Evolutionary conservation across 2,797 vertebrate species (phyloP), one percentile per base, ranked within the genome.

Genomic region (Pseudochromis fuscus): DNA sequence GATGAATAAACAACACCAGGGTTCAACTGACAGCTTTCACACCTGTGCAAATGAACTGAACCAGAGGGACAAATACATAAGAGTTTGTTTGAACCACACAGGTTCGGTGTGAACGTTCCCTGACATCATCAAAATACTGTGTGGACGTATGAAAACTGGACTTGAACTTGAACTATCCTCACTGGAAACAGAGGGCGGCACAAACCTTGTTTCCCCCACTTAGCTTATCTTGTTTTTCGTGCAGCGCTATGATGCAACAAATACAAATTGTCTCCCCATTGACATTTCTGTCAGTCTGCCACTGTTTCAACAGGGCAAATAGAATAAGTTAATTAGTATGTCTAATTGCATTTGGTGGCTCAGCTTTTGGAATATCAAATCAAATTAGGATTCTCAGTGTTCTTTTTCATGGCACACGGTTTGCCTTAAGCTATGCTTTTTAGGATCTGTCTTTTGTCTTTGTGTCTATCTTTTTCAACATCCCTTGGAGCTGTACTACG

Each of bases 301-400:
- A 79, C 80, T 65, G 63, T 87, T 92, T 85, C 70, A 83, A 78
- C 75, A 68, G 63, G 68, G 49, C 78, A 82, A 84, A 85, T 74
- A 85, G 76, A 90, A 88, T 88, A 89, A 88, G 64, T 88, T 81
- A 88, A 91, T 93, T 88, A 90, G 77, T 68, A 82, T 89, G 87
- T 90, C 87, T 89, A 87, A 92, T 88, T 91, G 79, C 79, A 87
- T 91, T 91, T 85, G 83, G 76, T 88, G 87, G 79, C 81, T 85
- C 77, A 82, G 91, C 84, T 81, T 84, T 88, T 82, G 83, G 87
- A 85, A 86, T 88, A 88, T 86, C 80, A 84, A 89, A 90, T 91
- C 81, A 83, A 88, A 91, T 91, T 86, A 87, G 62, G 79, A 84
- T 65, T 81, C 74, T 80, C 77, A 67, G 63, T 89, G 89, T 88